Evolutionary conservation across 2,113 vertebrate species (phyloP).

Genomic region (Limanda limanda): DNA sequence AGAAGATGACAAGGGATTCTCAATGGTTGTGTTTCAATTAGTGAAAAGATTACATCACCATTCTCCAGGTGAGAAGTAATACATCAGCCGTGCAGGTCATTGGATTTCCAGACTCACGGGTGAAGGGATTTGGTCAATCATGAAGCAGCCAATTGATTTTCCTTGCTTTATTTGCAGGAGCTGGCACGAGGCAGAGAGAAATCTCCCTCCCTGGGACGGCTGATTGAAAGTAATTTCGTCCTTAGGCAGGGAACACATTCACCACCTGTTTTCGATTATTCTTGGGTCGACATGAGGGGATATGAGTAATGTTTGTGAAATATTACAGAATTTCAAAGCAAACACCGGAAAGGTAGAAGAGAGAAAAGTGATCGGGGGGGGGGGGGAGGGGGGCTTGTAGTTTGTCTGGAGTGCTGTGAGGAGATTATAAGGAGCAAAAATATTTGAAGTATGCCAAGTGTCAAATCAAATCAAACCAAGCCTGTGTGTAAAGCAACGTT

Average conservation of each 20-base stretch:
- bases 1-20: neutral
- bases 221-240: slow-evolving; percentile 73
- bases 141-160: slow-evolving; percentile 69
- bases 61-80: slow-evolving; percentile 52
- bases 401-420: slow-evolving; percentile 13
- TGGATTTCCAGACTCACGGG: slow-evolving; percentile 60
- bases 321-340: neutral
- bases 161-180: slow-evolving; percentile 64
- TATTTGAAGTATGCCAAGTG: slow-evolving; percentile 38
- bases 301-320: slow-evolving; percentile 37
- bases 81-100: slow-evolving; percentile 60
- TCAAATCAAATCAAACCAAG: slow-evolving; percentile 37
- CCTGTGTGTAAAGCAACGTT: neutral
- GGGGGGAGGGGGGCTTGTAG: neutral
- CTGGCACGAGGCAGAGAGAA: slow-evolving; percentile 52
- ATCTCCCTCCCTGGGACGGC: slow-evolving; percentile 37
- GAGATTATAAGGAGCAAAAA: slow-evolving; percentile 17
- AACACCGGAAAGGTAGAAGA: neutral
- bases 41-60: slow-evolving; percentile 51
- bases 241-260: slow-evolving; percentile 46
- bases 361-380: slow-evolving; percentile 9
- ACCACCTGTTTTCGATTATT: slow-evolving; percentile 75
- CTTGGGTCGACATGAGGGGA: slow-evolving; percentile 60
- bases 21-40: slow-evolving; percentile 56
- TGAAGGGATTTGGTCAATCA: slow-evolving; percentile 68